Conservation (phyloP, 2,113 vertebrate genomes). For the Hypomesus transpacificus region DNA sequence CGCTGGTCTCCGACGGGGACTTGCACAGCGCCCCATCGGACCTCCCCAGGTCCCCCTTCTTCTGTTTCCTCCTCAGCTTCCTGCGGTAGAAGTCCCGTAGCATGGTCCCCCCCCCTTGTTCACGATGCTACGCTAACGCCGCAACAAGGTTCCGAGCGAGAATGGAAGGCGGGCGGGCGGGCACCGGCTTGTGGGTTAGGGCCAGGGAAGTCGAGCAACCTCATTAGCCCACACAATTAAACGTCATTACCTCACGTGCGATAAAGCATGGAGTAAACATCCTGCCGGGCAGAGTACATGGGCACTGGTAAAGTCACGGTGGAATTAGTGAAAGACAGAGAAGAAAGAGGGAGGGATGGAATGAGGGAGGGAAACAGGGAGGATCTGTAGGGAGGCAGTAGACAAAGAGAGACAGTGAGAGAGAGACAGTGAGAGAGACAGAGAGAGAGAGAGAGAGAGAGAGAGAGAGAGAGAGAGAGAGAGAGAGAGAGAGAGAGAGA, state of each 20-base stretch:
- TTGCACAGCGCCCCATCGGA: slow-evolving; percentile 63
- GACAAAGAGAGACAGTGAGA: background rate
- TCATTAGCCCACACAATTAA: slow-evolving; percentile 64
- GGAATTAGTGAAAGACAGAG: slow-evolving; percentile 6
- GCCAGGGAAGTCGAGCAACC: slow-evolving; percentile 7
- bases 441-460: background rate
- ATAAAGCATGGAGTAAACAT: slow-evolving; percentile 61
- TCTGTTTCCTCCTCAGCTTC: slow-evolving; percentile 67
- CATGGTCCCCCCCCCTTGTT: slow-evolving; percentile 11
- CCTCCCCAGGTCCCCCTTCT: slow-evolving; percentile 42
- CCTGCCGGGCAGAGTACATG: slow-evolving; percentile 42
- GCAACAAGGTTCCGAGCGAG: background rate
- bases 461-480: background rate
- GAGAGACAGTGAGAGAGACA: background rate
- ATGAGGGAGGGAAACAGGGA: slow-evolving; percentile 11
- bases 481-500: background rate
- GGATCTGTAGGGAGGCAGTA: slow-evolving; percentile 16
- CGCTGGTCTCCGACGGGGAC: slow-evolving; percentile 54
- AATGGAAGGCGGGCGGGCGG: slow-evolving; percentile 9
- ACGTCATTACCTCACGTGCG: slow-evolving; percentile 52
- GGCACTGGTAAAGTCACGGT: background rate
- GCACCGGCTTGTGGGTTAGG: slow-evolving; percentile 9
- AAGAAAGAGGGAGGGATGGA: background rate
- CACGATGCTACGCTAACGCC: background rate
- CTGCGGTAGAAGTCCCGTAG: slow-evolving; percentile 67